Evolutionary conservation across 2,888 invertebrate species (phyloP), one percentile per base, ranked within the genome.

Genomic region (Crossocerus cetratus): DNA sequence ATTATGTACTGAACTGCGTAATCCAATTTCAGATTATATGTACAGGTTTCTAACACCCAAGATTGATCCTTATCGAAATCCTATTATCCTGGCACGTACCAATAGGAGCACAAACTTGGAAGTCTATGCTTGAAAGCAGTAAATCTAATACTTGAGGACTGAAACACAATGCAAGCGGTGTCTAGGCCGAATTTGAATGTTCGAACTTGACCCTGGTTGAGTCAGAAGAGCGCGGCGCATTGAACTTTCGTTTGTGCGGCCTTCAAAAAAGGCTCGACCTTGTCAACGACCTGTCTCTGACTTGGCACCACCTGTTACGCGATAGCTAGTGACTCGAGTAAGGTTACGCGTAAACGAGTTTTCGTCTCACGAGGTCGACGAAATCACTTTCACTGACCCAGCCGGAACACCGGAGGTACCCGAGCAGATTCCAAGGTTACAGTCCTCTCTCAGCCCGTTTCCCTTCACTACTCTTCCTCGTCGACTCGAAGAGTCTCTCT

Each of bases 331-430:
- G 69, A 70, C 72, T 62, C 45, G 67, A 78, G 80, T 84, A 87
- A 88, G 88, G 87, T 86, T 87, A 84, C 83, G 83, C 77, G 80
- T 74, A 79, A 87, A 86, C 86, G 84, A 82, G 86, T 87, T 87
- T 87, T 78, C 78, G 80, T 11, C 2, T 80, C 70, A 75, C 76
- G 74, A 72, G 77, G 77, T 65, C 70, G 42, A 66, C 71, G 70
- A 85, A 82, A 82, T 84, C 81, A 79, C 85, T 86, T 81, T 76
- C 82, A 80, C 79, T 69, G 76, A 69, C 63, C 70, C 77, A 65
- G 16, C 60, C 74, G 58, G 64, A 58, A 22, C 55, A 23, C 16
- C n/a, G 69, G 32, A 32, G 32, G 32, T 32, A 1, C 4, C 21
- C 22, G 61, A 57, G 61, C 21, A 43, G 20, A 73, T 65, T 65